These are phyloP conservation scores for Drosophila teissieri DNA, from an alignment of 1,140 invertebrate species.

Conservation along the genomic window DNA sequence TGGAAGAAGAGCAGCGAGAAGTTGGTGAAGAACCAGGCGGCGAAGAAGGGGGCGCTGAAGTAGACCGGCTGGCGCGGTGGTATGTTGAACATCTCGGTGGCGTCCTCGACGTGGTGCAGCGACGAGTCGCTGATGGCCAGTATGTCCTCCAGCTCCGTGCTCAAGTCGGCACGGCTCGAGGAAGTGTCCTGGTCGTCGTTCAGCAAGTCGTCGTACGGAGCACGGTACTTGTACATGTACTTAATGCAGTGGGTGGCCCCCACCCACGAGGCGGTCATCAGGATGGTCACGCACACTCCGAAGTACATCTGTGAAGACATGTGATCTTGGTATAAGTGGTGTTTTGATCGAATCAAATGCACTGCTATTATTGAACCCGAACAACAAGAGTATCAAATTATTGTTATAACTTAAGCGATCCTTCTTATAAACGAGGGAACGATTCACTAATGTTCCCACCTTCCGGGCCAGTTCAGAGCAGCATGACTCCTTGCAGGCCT, in stretches of 20 bases:
- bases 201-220: slow-evolving; percentile 81
- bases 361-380: too few species aligned
- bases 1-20: slow-evolving; percentile 96
- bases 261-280: slow-evolving; percentile 94
- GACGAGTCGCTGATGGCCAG: slow-evolving; percentile 85
- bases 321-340: too few species aligned
- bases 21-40: slow-evolving; percentile 97
- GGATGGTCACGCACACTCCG: slow-evolving; percentile 93
- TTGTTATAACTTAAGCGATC: too few species aligned
- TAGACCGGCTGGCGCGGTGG: slow-evolving; percentile 73
- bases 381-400: too few species aligned
- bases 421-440: too few species aligned
- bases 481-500: slow-evolving; percentile 87
- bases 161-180: slow-evolving; percentile 81
- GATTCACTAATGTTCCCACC: slow-evolving; percentile 73
- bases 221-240: slow-evolving; percentile 89
- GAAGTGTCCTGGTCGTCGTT: slow-evolving; percentile 85
- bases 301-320: slow-evolving; percentile 89
- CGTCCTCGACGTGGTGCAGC: slow-evolving; percentile 79
- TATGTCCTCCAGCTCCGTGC: slow-evolving; percentile 84
- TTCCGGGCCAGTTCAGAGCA: slow-evolving; percentile 90
- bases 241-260: slow-evolving; percentile 95
- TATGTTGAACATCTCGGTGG: slow-evolving; percentile 82
- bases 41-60: slow-evolving; percentile 95
- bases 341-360: too few species aligned